Evolutionary conservation across 2,113 vertebrate species (phyloP), one percentile per base, ranked within the genome.

Genomic region (Myrmophylax atrothorax): DNA sequence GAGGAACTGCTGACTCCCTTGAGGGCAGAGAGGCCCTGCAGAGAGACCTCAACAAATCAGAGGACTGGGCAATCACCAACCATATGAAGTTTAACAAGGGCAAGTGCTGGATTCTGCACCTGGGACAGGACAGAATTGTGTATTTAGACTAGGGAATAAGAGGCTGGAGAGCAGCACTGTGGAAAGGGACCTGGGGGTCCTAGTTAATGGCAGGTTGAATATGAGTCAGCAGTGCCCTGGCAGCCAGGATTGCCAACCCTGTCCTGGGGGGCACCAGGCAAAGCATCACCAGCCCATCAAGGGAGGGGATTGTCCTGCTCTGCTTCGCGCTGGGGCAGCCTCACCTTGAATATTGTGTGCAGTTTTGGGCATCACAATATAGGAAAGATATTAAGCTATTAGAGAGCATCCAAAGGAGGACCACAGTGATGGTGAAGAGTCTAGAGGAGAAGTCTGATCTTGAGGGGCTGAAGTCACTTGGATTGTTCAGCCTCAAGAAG

Each of bases 231-330:
- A n/a, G 37, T 59, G 60, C 16, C 38, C 38, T n/a, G 60, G 16
- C 33, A 89, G 53, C 28, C 69, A 60, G 46, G 23, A 62, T 28
- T 10, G 46, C 28, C 60, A 9, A 3, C 0, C 0, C 0, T 82
- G 28, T 20, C 46, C 60, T 53, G 28, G 33, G 18, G 9, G 0
- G 1, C 44, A 74, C 52, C 44, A 74, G 38, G 28, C 23, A 52
- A 53, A 74, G 52, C 60, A 46, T 59, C 0, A 0, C 26, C 38
- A 74, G 33, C 26, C 0, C 0, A 23, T 53, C 12, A 26, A 59
- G 5, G 52, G 37, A 52, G 26, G 33, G 8, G 12, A 38, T 59
- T 59, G 60, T 52, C 33, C 44, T 0, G 0, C 14, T 74, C 52
- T 74, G 22, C 77, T 81, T 33, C 74, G 37, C 0, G 0, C 26